Percentiles rank a stretch among this genome's conserved stretches.
Evolutionary conservation across 2,797 vertebrate species (phyloP).

Genomic region (Arnoldichthys spilopterus): DNA sequence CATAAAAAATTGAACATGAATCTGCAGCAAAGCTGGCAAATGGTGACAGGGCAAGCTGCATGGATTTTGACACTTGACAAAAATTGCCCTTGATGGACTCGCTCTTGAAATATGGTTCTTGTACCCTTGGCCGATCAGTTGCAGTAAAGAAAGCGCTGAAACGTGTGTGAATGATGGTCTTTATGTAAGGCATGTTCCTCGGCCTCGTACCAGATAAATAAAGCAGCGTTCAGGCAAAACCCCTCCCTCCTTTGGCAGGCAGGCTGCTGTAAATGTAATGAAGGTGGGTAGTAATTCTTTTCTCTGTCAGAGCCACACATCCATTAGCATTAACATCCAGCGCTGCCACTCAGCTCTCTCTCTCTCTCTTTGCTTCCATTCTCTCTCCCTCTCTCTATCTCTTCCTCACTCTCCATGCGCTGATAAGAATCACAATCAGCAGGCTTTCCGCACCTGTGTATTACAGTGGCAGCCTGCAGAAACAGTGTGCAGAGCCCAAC

Average conservation of each 20-base stretch:
- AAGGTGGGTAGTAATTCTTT: conserved; percentile 79
- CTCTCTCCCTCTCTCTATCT: conserved; percentile 20
- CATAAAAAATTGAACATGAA: background rate
- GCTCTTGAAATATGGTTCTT: conserved; percentile 39
- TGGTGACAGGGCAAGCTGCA: conserved; percentile 4
- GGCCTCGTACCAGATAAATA: conserved; percentile 69
- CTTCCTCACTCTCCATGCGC: conserved; percentile 50
- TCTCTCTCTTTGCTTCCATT: conserved; percentile 10
- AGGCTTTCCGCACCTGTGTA: conserved; percentile 71
- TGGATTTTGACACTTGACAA: conserved; percentile 20
- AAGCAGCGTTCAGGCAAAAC: conserved; percentile 59
- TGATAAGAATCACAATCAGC: conserved; percentile 81
- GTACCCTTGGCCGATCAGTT: conserved; percentile 33
- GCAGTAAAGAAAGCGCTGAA: conserved; percentile 32
- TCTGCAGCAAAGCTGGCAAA: background rate
- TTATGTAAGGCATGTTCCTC: conserved; percentile 60
- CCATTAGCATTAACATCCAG: conserved; percentile 79
- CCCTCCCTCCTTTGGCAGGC: conserved; percentile 53
- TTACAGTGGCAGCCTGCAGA: conserved; percentile 70
- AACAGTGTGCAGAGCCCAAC: conserved; percentile 67
- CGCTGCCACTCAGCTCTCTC: conserved; percentile 71
- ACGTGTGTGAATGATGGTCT: conserved; percentile 39
- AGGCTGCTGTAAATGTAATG: conserved; percentile 73
- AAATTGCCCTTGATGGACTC: conserved; percentile 15
- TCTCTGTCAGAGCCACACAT: conserved; percentile 74